Evolutionary conservation across 2,797 vertebrate genomes (phyloP).

Genomic region (Oceanodroma leucorhoa): DNA sequence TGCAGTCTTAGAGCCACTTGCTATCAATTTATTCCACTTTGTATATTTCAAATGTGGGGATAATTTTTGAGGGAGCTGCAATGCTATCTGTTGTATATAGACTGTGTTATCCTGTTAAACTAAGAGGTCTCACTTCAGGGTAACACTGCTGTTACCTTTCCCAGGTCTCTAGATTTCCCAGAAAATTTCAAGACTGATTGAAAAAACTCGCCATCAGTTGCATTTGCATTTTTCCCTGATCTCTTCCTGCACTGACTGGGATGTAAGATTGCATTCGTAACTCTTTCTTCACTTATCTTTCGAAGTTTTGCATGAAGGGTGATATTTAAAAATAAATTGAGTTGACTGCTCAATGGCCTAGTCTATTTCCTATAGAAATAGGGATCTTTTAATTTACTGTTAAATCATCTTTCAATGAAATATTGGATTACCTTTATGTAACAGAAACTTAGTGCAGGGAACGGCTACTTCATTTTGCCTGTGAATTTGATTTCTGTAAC

Average conservation of each 20-base stretch:
- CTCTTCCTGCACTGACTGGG: neutral
- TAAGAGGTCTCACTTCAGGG: neutral
- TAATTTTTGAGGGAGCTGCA: neutral
- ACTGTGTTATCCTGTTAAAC: neutral
- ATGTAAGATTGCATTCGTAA: neutral
- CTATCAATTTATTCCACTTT: neutral
- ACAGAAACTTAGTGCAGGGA: neutral
- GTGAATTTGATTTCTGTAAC: neutral
- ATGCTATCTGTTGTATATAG: neutral
- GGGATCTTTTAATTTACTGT: neutral
- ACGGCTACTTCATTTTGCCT: neutral
- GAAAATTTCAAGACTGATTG: neutral
- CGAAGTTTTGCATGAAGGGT: neutral
- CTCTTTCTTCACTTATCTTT: neutral
- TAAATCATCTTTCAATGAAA: neutral
- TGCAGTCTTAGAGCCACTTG: neutral
- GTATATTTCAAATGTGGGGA: neutral
- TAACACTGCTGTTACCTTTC: neutral
- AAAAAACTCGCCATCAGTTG: neutral
- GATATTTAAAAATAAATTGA: neutral
- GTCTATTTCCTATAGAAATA: neutral
- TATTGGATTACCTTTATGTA: neutral
- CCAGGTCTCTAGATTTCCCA: neutral
- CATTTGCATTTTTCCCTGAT: neutral
- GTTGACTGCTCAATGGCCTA: neutral